Evolutionary conservation across 2,888 invertebrate genomes (phyloP), one percentile per base, ranked within the genome.

Genomic region (Pinctada fucata): DNA sequence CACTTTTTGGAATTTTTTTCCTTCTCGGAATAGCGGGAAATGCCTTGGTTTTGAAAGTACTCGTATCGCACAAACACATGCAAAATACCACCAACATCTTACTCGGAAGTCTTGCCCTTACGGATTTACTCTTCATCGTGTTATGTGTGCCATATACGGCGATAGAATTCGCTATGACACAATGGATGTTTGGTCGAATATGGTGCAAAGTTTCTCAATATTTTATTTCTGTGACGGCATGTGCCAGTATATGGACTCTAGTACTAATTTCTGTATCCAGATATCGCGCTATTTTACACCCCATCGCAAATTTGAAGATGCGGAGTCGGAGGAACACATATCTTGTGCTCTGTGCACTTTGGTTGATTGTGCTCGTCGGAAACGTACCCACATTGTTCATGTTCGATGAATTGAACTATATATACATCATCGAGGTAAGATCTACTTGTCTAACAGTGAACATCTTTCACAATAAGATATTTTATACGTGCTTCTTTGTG

Each of bases 141-240:
- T 93, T 95, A 88, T 96, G 95, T 91, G 95, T 95, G 79, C 95
- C 96, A 6, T 95, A 95, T n/a, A 95, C 95, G 94, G 95, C 97
- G 0, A 95, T 96, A 48, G 97, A 97, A 90, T 97, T 97, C 91
- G 96, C 96, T 8, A 58, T 71, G 48, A 95, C 96, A 6, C 94
- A 95, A 90, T 97, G 97, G 97, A 96, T 96, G 0, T 97, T 97
- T 89, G 97, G 97, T 6, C 95, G 96, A 89, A 93, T 95, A 91
- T 96, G 96, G 95, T 97, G 97, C 93, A 96, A 96, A 93, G 95
- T 95, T 45, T 96, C 97, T 5, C 97, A 97, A 92, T 97, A 97
- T 90, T 95, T 97, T 90, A 96, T 96, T 84, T 96, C 96, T 77
- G 97, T 97, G 63, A 97, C 97, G 16, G 97, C 97, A 49, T 97